phyloP scores from a whole-genome alignment of 2,113 vertebrate species.

The Noturus placidus region DNA sequence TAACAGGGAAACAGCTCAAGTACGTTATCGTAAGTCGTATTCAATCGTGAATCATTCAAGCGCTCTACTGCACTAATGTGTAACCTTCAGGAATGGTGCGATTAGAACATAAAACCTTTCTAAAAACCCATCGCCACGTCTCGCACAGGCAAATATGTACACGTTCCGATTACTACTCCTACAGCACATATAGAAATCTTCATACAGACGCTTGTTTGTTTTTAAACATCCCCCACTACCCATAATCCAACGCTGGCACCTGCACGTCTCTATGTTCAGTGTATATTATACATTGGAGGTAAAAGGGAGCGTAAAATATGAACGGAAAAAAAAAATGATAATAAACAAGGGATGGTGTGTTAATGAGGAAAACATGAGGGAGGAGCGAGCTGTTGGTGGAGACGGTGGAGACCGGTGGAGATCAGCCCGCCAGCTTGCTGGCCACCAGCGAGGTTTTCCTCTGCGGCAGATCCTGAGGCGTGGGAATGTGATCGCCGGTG shows the following conservation, averaged over 20 bases:
- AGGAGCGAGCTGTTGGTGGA: constrained; percentile 39
- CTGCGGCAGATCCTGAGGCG: constrained; percentile 97
- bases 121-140: constrained; percentile 72
- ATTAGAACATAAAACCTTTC: constrained; percentile 79
- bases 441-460: constrained; percentile 98
- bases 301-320: constrained; percentile 62
- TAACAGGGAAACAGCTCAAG: constrained; percentile 63
- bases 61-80: constrained; percentile 63
- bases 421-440: constrained; percentile 97
- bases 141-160: constrained; percentile 79
- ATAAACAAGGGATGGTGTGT: neutral
- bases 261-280: constrained; percentile 44
- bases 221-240: constrained; percentile 39
- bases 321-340: constrained; percentile 36
- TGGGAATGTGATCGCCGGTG: constrained; percentile 98
- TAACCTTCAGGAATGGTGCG: constrained; percentile 70
- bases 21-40: constrained; percentile 65
- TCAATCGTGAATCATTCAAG: constrained; percentile 72
- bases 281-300: constrained; percentile 58
- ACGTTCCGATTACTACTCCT: constrained; percentile 61
- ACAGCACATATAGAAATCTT: constrained; percentile 52
- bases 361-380: constrained; percentile 68
- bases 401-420: constrained; percentile 67
- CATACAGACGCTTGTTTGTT: constrained; percentile 33
- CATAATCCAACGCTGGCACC: constrained; percentile 20